Evolutionary conservation across 2,113 vertebrate genomes (phyloP).

Genomic region (human (Homo sapiens)): DNA sequence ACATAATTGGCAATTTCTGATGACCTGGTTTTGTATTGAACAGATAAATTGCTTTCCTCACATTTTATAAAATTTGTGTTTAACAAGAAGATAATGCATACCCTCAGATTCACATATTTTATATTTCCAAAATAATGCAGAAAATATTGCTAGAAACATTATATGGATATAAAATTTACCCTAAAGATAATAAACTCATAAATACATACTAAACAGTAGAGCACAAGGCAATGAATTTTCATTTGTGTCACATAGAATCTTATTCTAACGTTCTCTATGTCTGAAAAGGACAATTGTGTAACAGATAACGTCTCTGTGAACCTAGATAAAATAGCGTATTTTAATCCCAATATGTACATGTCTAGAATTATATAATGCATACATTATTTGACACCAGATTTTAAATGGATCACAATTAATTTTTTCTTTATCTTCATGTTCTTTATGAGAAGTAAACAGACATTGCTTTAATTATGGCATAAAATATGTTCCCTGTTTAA

Average conservation of each 20-base stretch:
- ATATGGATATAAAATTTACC: not conserved
- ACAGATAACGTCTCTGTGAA: not conserved
- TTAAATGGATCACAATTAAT: not conserved
- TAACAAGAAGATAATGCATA: not conserved
- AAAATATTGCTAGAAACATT: conserved; percentile 4
- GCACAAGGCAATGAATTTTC: not conserved
- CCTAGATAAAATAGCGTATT: not conserved
- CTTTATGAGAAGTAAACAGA: not conserved
- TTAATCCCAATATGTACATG: not conserved
- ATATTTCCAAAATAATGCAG: conserved; percentile 10
- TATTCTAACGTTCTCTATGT: not conserved
- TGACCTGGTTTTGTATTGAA: not conserved
- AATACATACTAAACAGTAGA: not conserved
- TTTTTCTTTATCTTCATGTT: not conserved
- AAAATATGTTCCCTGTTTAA: not conserved
- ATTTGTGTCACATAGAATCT: not conserved
- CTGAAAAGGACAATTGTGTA: not conserved
- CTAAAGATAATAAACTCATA: conserved; percentile 20
- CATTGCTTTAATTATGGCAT: not conserved
- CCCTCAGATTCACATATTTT: not conserved
- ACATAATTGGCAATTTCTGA: not conserved
- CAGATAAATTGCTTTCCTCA: not conserved
- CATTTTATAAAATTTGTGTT: not conserved
- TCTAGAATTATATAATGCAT: not conserved
- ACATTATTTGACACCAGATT: not conserved